Evolutionary conservation across 2,888 invertebrate genomes (phyloP), one percentile per base, ranked within the genome.

Genomic region (Trissolcus brochymenae): DNA sequence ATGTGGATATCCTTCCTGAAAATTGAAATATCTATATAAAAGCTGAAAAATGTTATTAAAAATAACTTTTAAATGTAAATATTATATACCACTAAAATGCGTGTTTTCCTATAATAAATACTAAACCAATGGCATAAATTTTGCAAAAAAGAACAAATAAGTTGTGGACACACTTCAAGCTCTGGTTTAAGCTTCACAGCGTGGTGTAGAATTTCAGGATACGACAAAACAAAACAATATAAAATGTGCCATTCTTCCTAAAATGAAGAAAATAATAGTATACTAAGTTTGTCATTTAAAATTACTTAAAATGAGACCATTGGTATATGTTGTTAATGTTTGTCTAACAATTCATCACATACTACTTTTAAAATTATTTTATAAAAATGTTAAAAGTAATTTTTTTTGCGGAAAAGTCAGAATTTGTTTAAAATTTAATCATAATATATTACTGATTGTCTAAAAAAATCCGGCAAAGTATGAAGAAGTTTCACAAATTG

Each of bases 211-310:
- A 94, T 82, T n/a, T 90, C 87, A 0, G 94, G 93, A 84, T 93
- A 93, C 16, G 91, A 91, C 57, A 94, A 86, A 66, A 95, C 89
- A 80, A 92, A 94, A 78, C 92, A 93, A 84, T 92, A 94, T 50
- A 95, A 86, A 3, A 95, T 85, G 76, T 91, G 91, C 95, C 95
- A 95, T 90, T 95, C 95, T 82, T 95, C 94, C 95, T 95, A 87
- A 16, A 76, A 72, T 11, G 17, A 35, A 55, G 1, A 25, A 21
- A 25, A 6, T 14, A 51, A 43, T 25, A 14, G 1, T 1, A 25
- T 54, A 7, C 35, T 29, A 29, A 54, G 6, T 43, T 29, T 13
- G 25, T 6, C 25, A 4, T 25, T 2, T 25, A 25, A 25, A 25
- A 25, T 6, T 6, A 25, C 4, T 25, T 6, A 25, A 4, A 21